Conservation (phyloP, 2,888 invertebrate species). For the Metallyticus violacea region DNA sequence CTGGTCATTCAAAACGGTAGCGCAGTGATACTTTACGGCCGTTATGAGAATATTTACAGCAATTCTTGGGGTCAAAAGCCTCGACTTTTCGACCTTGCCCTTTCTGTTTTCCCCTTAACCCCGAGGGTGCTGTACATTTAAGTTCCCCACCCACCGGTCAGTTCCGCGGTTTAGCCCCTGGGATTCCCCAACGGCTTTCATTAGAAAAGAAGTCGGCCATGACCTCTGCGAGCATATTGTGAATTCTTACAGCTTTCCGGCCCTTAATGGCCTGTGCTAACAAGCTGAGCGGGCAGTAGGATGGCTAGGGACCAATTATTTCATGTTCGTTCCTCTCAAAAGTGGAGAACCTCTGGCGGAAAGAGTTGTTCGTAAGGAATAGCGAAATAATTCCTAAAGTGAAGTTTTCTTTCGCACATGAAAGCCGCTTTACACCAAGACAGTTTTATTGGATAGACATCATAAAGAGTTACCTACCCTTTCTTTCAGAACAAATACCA, state of each 20-base stretch:
- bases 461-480: too few relatives aligned
- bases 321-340: not conserved
- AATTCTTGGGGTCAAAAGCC: not conserved
- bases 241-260: not conserved
- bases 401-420: not conserved
- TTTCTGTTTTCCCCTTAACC: not conserved
- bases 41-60: not conserved
- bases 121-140: not conserved
- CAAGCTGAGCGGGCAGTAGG: not conserved
- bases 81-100: not conserved
- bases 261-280: not conserved
- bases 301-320: not conserved
- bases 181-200: not conserved
- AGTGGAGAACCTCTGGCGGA: not conserved
- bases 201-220: not conserved
- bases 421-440: not conserved
- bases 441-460: too few relatives aligned
- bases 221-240: not conserved
- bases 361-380: not conserved
- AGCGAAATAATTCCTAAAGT: not conserved
- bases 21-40: not conserved
- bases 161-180: not conserved
- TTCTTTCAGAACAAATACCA: too few relatives aligned
- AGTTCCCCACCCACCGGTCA: not conserved
- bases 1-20: not conserved